Evolutionary conservation across 2,888 invertebrate genomes (phyloP), one percentile per base, ranked within the genome.

Genomic region (Melitaea athalia): DNA sequence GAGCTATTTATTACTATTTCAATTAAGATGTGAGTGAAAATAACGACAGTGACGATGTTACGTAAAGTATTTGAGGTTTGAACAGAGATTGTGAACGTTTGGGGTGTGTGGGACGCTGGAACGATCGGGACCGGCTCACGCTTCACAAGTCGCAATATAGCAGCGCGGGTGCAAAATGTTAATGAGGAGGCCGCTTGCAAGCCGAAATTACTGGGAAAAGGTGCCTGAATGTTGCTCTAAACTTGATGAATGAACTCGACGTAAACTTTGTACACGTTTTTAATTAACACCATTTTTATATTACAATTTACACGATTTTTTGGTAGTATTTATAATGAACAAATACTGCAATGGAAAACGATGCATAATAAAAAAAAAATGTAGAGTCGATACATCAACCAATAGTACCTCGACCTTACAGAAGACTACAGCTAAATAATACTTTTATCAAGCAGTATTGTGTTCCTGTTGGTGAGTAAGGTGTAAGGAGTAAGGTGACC

Each of bases 151-250:
- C 55, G 55, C 31, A 55, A 53, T 53, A 55, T 14, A 49, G 64
- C 59, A 42, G 47, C 65, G 49, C 66, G 63, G 67, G 63, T 67
- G 67, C 63, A 49, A 70, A 70, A 70, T 67, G 67, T 43, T 63
- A 70, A 70, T 70, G 60, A 70, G 67, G 57, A 67, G 69, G 60
- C 47, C 61, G 55, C 53, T 55, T 55, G 60, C 31, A 38, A 45
- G 33, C 55, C 66, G 66, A 61, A 55, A 61, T 66, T 66, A 66
- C 66, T 59, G 59, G 50, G 70, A 53, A 57, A 52, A 62, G 66
- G 57, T 66, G 64, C 66, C 61, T 42, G 59, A 66, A 64, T 61
- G 68, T 43, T 45, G 24, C 61, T 63, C 63, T 57, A 64, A 66
- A 63, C 60, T 72, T 38, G 63, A 65, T 67, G 66, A 71, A 70